Evolutionary conservation across 2,888 invertebrate genomes (phyloP).

Genomic region (Epistrophe grossulariae): DNA sequence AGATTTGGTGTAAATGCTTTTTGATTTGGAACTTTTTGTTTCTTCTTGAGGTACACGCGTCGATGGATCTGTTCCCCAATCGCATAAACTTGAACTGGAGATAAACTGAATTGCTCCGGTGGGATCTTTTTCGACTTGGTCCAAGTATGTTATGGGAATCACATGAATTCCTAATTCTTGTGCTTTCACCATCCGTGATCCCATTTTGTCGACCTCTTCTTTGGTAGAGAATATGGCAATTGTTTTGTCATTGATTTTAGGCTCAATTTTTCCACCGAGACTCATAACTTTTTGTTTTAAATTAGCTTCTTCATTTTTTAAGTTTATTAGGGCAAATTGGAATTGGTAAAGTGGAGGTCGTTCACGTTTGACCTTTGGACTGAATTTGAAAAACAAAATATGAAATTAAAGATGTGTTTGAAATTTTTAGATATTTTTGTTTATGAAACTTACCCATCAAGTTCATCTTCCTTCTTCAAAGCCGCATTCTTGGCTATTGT

Average conservation of each 20-base stretch:
- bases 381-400: constrained; percentile 38
- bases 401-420: not conserved
- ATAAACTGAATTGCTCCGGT: constrained; percentile 87
- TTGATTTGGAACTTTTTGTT: constrained; percentile 86
- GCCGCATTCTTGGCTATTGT: constrained; percentile 78
- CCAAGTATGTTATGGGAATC: constrained; percentile 90
- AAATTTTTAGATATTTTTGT: not conserved
- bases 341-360: constrained; percentile 90
- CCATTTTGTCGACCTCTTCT: constrained; percentile 88
- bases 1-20: constrained; percentile 86
- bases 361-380: constrained; percentile 88
- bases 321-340: constrained; percentile 89
- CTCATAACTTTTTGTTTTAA: constrained; percentile 88
- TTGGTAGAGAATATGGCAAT: constrained; percentile 91
- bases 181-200: constrained; percentile 87
- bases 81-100: constrained; percentile 89
- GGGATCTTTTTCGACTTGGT: constrained; percentile 87
- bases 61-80: constrained; percentile 91
- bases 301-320: constrained; percentile 85
- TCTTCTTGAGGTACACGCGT: constrained; percentile 84
- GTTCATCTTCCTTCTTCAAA: constrained; percentile 85
- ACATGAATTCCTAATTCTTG: constrained; percentile 90
- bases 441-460: constrained; percentile 80
- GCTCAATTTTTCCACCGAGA: constrained; percentile 90
- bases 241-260: constrained; percentile 87